Evolutionary conservation across 2,888 invertebrate genomes (phyloP), one percentile per base, ranked within the genome.

Genomic region (Amphiduros pacificus): DNA sequence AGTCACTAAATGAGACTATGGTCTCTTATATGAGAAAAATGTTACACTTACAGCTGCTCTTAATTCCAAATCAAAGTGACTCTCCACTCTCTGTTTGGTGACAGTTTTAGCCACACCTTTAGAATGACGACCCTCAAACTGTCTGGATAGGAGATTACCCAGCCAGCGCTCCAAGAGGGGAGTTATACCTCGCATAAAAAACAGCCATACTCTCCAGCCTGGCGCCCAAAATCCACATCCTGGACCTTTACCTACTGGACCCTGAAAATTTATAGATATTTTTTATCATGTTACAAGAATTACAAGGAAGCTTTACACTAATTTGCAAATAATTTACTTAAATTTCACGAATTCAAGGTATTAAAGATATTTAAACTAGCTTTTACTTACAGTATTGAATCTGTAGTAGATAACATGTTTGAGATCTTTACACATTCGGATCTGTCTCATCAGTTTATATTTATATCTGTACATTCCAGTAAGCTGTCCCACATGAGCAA

Each of bases 101-200:
- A 99, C 99, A 0, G 99, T 99, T 84, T 99, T 99, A 0, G 99
- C 99, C 1, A 99, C 98, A 70, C 98, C 99, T 84, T 99, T 99
- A 0, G 97, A 97, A 84, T 99, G 99, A 72, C 99, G 88, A 57
- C 99, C 99, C 83, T 99, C 99, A 79, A 99, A 99, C 85, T 99
- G 99, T 71, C 99, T 88, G 0, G 98, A 98, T 50, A 99, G 86
- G 74, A 99, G 85, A 85, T 99, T 99, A 20, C 99, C 99, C n/a
- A 99, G 87, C 99, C 99, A 99, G 53, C 99, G 87, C 82, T 99
- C 99, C 57, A 99, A 85, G 48, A 99, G 85, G 0, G 99, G 99
- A 0, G 99, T 99, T 72, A 99, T 96, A 22, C 99, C 99, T 61
- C 99, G 87, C 93, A 99, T 93, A 84, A 99, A 99, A 87, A 99